Conservation (phyloP, 2,888 invertebrate genomes). For the Polylopha cassiicola region DNA sequence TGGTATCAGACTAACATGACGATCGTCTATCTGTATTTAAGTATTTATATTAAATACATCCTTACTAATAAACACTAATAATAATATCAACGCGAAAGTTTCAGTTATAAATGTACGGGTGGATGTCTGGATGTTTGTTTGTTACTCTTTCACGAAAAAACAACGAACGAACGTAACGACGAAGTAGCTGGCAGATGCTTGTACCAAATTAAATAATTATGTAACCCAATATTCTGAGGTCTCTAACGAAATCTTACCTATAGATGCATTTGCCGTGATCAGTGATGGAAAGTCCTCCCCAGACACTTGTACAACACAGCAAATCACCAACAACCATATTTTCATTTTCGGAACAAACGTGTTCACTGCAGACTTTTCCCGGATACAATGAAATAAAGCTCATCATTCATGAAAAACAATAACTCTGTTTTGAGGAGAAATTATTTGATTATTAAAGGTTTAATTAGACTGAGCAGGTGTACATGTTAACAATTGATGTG, state of each 20-base stretch:
- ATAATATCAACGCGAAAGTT: too few species aligned
- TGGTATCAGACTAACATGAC: too few species aligned
- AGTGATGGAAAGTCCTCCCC: conserved; percentile 84
- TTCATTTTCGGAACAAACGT: conserved; percentile 44
- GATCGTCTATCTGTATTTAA: too few species aligned
- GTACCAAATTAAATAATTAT: too few species aligned
- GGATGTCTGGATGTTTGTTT: too few species aligned
- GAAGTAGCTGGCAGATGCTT: too few species aligned
- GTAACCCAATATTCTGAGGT: too few species aligned
- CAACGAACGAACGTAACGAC: too few species aligned
- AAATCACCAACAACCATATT: conserved; percentile 41
- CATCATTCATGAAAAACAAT: conserved; percentile 29
- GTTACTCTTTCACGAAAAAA: too few species aligned
- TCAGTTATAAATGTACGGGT: too few species aligned
- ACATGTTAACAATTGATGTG: conserved; percentile 54
- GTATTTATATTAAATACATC: too few species aligned
- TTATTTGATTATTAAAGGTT: conserved; percentile 39
- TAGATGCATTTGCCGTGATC: conserved; percentile 83
- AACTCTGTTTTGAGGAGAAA: conserved; percentile 26
- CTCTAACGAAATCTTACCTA: conserved; percentile 73
- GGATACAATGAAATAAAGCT: conserved; percentile 26
- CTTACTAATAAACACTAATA: too few species aligned
- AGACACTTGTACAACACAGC: conserved; percentile 33
- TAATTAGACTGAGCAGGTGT: conserved; percentile 45
- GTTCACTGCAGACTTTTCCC: conserved; percentile 28